A percentile compares a stretch with the other conserved stretches of the same genome.
phyloP scores from a whole-genome alignment of 2,888 invertebrate species.

The Pachymerium ferrugineum region DNA sequence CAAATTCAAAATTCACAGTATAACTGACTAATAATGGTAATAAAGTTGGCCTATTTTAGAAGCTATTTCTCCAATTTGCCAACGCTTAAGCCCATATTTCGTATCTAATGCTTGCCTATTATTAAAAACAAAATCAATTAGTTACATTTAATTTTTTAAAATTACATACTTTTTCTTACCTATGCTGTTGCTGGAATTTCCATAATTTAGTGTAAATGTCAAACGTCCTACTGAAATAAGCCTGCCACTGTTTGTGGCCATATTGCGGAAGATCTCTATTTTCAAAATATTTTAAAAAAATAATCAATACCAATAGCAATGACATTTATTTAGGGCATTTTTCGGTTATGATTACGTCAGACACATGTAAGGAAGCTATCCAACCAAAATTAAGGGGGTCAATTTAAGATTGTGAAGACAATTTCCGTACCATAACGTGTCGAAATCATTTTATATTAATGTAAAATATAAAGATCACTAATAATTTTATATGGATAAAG shows the following conservation, averaged over 20 bases:
- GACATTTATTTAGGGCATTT: background rate
- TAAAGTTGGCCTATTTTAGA: constrained; percentile 98
- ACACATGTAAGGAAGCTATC: background rate
- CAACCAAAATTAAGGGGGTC: background rate
- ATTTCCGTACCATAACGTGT: background rate
- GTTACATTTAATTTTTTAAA: background rate
- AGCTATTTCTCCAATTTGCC: constrained; percentile 98
- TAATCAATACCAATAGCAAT: too few species aligned
- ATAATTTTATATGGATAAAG: too few species aligned
- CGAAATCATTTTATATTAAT: background rate
- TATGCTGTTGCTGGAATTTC: constrained; percentile 97
- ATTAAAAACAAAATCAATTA: constrained; percentile 37
- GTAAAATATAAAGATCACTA: too few species aligned
- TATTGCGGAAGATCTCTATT: constrained; percentile 92
- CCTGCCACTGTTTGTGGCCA: constrained; percentile 96
- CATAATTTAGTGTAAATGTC: constrained; percentile 95
- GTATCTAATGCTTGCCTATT: constrained; percentile 71
- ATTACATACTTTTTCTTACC: constrained; percentile 50
- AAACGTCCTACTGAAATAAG: constrained; percentile 92
- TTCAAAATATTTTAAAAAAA: constrained; percentile 39
- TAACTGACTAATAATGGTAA: constrained; percentile 92
- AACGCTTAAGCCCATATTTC: constrained; percentile 90
- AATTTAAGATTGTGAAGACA: background rate
- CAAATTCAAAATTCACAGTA: background rate
- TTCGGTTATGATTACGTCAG: background rate